phyloP scores from a whole-genome alignment of 2,113 vertebrate species.

The Setophaga kirtlandii region DNA sequence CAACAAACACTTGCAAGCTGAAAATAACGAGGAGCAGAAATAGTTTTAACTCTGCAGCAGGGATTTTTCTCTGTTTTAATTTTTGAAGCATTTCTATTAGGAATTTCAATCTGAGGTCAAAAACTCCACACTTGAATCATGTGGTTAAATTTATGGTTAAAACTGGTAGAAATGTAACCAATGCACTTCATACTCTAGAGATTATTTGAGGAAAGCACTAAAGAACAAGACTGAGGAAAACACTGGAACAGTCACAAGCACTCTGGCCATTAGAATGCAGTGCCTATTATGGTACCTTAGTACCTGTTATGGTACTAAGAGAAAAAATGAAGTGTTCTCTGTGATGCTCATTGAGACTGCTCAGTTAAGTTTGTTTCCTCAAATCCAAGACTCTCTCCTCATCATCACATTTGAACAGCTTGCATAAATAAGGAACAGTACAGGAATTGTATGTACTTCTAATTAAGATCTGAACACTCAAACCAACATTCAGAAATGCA shows the following conservation, averaged over 20 bases:
- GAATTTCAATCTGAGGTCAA: not conserved
- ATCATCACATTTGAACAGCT: not conserved
- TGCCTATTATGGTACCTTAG: not conserved
- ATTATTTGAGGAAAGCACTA: not conserved
- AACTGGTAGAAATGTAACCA: not conserved
- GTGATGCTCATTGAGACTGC: not conserved
- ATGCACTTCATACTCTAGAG: not conserved
- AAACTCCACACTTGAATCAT: not conserved
- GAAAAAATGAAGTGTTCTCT: not conserved
- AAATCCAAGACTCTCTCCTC: not conserved
- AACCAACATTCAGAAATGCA: not conserved
- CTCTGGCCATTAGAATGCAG: not conserved
- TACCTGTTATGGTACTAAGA: not conserved
- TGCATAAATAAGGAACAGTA: not conserved
- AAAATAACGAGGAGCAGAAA: not conserved
- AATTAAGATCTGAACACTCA: not conserved
- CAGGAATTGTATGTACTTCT: not conserved
- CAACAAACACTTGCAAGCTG: not conserved
- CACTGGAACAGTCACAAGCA: not conserved
- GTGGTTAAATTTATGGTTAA: not conserved
- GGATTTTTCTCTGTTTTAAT: not conserved
- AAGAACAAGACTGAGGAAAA: not conserved
- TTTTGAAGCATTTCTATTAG: not conserved
- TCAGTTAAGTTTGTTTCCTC: not conserved
- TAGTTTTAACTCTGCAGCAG: not conserved